These are phyloP conservation scores for Cephus spinipes DNA, from an alignment of 2,888 invertebrate genomes.

Conservation along the genomic window DNA sequence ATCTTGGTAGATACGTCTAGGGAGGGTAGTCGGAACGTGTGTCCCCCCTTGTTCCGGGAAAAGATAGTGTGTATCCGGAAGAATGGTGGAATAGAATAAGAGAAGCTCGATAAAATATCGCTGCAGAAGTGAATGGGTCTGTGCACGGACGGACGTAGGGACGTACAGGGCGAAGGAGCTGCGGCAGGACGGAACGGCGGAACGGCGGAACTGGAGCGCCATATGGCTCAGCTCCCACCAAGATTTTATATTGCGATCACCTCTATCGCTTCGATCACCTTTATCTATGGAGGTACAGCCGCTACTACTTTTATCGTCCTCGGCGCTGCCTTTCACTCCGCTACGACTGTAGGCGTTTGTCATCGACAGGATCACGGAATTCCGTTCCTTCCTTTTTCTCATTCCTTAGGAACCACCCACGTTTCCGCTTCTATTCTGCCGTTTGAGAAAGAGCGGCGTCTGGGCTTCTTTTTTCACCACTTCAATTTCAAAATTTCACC, in stretches of 20 bases:
- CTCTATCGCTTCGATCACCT: slow-evolving; percentile 45
- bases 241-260: slow-evolving; percentile 51
- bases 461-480: neutral
- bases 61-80: neutral
- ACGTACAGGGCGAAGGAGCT: slow-evolving; percentile 15
- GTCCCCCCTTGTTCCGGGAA: neutral
- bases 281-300: slow-evolving; percentile 33
- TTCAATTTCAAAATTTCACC: neutral
- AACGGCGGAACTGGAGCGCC: slow-evolving; percentile 36
- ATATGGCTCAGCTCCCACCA: slow-evolving; percentile 43
- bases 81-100: slow-evolving; percentile 7
- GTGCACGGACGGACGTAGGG: slow-evolving; percentile 35
- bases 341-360: slow-evolving; percentile 4
- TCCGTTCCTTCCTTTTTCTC: neutral
- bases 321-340: neutral
- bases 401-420: neutral
- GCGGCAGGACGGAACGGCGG: neutral
- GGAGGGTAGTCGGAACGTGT: neutral
- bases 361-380: neutral
- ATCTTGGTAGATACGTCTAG: neutral
- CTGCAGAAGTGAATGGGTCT: slow-evolving; percentile 31
- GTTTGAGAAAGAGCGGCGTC: neutral
- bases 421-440: neutral
- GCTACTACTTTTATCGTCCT: slow-evolving; percentile 33
- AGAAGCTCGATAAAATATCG: slow-evolving; percentile 44